Evolutionary conservation across 2,113 vertebrate genomes (phyloP).

Genomic region (Oriolus oriolus): DNA sequence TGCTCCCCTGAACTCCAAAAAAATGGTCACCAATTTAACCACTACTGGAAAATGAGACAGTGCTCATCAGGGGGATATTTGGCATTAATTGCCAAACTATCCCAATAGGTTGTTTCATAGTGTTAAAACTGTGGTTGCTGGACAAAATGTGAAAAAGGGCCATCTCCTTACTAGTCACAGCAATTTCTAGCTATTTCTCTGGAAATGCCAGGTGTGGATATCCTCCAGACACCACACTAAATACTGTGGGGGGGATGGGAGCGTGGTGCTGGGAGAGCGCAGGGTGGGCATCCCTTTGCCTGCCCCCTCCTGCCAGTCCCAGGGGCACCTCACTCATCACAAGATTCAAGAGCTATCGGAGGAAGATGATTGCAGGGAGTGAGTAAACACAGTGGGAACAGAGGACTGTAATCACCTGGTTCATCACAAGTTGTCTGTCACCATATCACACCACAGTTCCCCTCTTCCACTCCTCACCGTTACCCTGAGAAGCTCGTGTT

Average conservation of each 20-base stretch:
- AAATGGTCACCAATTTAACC: background rate
- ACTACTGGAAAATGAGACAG: background rate
- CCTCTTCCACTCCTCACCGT: background rate
- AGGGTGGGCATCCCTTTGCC: background rate
- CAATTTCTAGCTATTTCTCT: background rate
- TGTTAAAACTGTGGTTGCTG: background rate
- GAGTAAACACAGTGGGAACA: background rate
- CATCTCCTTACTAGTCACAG: background rate
- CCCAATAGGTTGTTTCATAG: background rate
- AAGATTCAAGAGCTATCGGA: background rate
- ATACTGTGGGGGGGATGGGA: background rate
- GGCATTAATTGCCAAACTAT: background rate
- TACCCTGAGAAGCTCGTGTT: background rate
- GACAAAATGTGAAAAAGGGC: background rate
- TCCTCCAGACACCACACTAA: background rate
- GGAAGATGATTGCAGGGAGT: background rate
- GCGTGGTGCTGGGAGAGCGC: rapidly evolving
- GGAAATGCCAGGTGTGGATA: background rate
- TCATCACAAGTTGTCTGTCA: background rate
- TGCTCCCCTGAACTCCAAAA: background rate
- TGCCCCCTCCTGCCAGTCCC: background rate
- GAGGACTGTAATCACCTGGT: background rate
- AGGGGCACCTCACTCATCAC: background rate
- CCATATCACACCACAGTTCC: rapidly evolving
- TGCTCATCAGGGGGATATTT: background rate